Evolutionary conservation across 2,888 invertebrate species (phyloP), one percentile per base, ranked within the genome.

Genomic region (Melanotus villosus): DNA sequence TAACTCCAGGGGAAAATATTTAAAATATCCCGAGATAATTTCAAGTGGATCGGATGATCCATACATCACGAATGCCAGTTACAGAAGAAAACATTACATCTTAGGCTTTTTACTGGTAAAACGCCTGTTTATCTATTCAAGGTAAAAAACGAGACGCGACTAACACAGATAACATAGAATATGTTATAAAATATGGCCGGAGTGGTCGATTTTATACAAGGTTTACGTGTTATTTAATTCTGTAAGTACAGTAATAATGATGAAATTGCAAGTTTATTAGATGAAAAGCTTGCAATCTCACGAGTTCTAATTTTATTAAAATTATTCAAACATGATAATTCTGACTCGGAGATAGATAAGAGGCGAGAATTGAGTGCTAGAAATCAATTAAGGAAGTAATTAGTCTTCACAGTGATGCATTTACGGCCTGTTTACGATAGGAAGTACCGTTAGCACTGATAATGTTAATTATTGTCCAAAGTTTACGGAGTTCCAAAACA

Each of bases 371-470:
- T 41, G 41, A 41, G 14, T 16, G 14, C 14, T 18, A 14, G 12
- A 16, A 41, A 41, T 41, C 41, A 41, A 41, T 41, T 16, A 41
- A 12, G 41, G 41, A 41, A 41, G 41, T 41, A 41, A 14, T 18
- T 18, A 41, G 41, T 14, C 41, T 14, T 41, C 14, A 14, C 14
- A 41, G 16, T 14, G 16, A 16, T 41, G 41, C 5, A 0, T 41
- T 41, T 41, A 41, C 7, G 1, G 41, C 41, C 41, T 41, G 41
- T 41, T 41, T 14, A 41, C 9, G 41, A 41, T 41, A 18, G 16
- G 16, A 41, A 14, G 41, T 6, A 41, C 41, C 41, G 41, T 41
- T 41, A 41, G 3, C 1, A 1, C 41, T 2, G 41, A 16, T 41
- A 14, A 2, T 5, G 41, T 41, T 41, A 16, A 41, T 41, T 41